Base-by-base conservation (phyloP, 2,888 invertebrate genomes). In the Danaus chrysippus region DNA sequence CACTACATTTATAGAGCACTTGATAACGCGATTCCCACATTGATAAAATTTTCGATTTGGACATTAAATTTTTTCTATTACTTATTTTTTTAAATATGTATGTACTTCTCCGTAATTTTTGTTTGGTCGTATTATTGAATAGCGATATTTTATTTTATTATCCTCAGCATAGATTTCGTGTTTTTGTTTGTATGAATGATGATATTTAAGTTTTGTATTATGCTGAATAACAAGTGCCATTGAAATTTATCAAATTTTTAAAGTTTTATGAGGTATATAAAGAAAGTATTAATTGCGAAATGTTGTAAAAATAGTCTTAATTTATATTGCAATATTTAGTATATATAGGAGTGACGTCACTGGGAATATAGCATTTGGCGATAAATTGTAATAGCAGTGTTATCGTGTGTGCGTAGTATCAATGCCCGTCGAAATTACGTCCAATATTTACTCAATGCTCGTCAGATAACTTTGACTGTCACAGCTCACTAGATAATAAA, bases 281-380 rank as follows among this genome's bases (percentile, higher is more conserved):
- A 3, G 3, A 3, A 23, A 1, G 3, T 23, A 23, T 23, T 23
- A 1, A 1, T 23, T 23, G 23, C 23, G 23, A 23, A 23, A 34
- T 12, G n/a, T 43, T 10, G 43, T 12, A 34, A 34, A 34, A 3
- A 34, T 3, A 34, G 6, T 5, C 23, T 34, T 34, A 3, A 34
- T 1, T 34, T 34, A 34, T 34, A 34, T 34, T 5, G 23, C 23
- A 34, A 34, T 13, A n/a, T 46, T n/a, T 46, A n/a, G 10, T 49
- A 17, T 63, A 66, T 64, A 67, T 65, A 66, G 43, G 53, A 56
- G 53, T 68, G 60, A 67, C 60, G 64, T 61, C 68, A 66, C 68
- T 78, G 76, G 70, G 77, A 79, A 78, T 62, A 53, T 59, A 69
- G 68, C 79, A 77, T 77, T 77, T 77, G 78, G 71, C 71, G 74